A percentile compares a stretch with the other conserved stretches of the same genome.
Evolutionary conservation across 2,797 vertebrate species (phyloP).

Genomic region (Craterocephalus amniculus): DNA sequence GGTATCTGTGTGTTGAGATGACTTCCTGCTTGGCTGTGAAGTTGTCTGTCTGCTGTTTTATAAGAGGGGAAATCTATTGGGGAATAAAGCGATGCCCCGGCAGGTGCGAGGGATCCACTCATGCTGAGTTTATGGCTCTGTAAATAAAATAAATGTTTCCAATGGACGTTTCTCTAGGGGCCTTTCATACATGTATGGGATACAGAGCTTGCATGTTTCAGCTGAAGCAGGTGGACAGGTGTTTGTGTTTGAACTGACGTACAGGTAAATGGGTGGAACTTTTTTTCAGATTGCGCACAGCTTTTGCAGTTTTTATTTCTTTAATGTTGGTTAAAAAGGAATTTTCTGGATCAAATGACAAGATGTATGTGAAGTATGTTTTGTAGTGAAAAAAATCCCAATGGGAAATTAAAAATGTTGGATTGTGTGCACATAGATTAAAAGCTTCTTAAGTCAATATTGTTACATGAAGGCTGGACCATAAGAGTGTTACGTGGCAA

Average conservation of each 20-base stretch:
- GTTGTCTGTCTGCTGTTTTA: conserved; percentile 45
- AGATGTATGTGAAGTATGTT: background rate
- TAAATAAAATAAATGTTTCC: conserved; percentile 45
- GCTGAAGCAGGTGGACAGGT: background rate
- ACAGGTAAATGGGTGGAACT: background rate
- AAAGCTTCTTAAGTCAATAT: background rate
- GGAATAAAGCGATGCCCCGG: conserved; percentile 51
- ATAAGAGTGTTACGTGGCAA: background rate
- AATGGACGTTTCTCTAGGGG: conserved; percentile 9
- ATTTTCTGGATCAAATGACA: background rate
- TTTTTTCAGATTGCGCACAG: background rate
- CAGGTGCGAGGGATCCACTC: conserved; percentile 63
- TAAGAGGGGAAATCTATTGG: conserved; percentile 51
- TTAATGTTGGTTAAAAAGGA: background rate
- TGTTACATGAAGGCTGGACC: background rate
- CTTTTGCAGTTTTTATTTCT: background rate
- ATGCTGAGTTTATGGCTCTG: conserved; percentile 53
- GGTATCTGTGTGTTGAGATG: conserved; percentile 40
- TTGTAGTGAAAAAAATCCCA: background rate
- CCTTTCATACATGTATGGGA: conserved; percentile 25
- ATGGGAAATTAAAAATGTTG: background rate
- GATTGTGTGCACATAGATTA: background rate
- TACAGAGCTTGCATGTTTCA: conserved; percentile 6
- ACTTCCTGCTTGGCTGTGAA: conserved; percentile 45
- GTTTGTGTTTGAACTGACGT: background rate